Evolutionary conservation across 2,113 vertebrate species (phyloP).

Genomic region (Chaetops frenatus): DNA sequence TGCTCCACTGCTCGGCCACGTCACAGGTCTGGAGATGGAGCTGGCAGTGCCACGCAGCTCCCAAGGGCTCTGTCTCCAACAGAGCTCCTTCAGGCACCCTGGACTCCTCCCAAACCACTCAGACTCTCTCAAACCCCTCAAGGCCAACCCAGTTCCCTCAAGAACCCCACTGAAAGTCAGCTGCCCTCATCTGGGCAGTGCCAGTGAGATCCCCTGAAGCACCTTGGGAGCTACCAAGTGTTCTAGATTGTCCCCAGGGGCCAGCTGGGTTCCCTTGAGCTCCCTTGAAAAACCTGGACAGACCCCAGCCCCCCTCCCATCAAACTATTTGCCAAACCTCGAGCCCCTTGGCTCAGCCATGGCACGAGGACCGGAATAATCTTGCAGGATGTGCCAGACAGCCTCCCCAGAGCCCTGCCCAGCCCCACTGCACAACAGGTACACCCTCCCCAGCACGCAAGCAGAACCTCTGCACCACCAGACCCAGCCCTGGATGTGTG

Average conservation of each 20-base stretch:
- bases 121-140: neutral
- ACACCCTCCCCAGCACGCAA: neutral
- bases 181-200: too few relatives aligned
- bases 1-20: fast-evolving
- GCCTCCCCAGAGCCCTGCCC: neutral
- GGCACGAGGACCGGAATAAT: neutral
- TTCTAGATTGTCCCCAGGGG: neutral
- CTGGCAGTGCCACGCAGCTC: neutral
- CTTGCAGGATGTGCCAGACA: fast-evolving
- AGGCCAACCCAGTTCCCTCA: neutral
- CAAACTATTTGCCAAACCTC: fast-evolving
- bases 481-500: neutral
- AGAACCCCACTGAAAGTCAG: neutral
- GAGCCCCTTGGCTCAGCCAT: neutral
- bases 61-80: neutral
- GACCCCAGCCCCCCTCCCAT: neutral
- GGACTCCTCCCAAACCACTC: neutral
- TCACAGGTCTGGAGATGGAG: neutral
- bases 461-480: fast-evolving
- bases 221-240: neutral
- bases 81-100: neutral
- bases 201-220: neutral
- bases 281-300: neutral
- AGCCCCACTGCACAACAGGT: neutral
- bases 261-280: neutral